phyloP scores from a whole-genome alignment of 1,140 invertebrate species.

The Leptoteleia sp. region DNA sequence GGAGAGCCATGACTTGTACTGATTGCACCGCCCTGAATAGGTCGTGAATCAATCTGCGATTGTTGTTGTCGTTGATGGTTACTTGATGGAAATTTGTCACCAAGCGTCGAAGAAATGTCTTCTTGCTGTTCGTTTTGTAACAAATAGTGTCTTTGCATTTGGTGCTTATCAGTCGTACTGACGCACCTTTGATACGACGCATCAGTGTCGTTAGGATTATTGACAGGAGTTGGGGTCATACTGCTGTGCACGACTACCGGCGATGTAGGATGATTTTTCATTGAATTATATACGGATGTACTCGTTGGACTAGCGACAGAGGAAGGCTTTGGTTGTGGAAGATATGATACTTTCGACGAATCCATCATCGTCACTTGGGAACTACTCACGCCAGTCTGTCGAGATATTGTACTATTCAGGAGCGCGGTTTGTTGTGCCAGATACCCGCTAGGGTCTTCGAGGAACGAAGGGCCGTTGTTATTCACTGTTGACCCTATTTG shows the following conservation, averaged over 20 bases:
- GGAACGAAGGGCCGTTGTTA: conserved; percentile 86
- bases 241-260: conserved; percentile 78
- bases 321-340: conserved; percentile 78
- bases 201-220: conserved; percentile 72
- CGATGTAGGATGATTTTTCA: conserved; percentile 77
- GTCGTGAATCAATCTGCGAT: conserved; percentile 82
- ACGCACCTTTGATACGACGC: conserved; percentile 73
- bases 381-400: conserved; percentile 84
- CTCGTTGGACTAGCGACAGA: conserved; percentile 75
- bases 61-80: conserved; percentile 67
- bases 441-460: conserved; percentile 94
- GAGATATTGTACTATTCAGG: conserved; percentile 90
- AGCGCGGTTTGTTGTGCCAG: conserved; percentile 92
- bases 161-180: conserved; percentile 75
- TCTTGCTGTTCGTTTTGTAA: conserved; percentile 82
- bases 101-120: conserved; percentile 86
- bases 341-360: conserved; percentile 74
- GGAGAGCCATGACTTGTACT: conserved; percentile 88
- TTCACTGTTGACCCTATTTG: conserved; percentile 72
- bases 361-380: conserved; percentile 76
- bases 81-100: conserved; percentile 81
- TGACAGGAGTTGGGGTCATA: conserved; percentile 75
- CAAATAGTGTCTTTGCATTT: conserved; percentile 73
- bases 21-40: conserved; percentile 88
- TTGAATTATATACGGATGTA: conserved; percentile 69